Conservation (phyloP, 1,140 invertebrate genomes). For the Drosophila pandora region DNA sequence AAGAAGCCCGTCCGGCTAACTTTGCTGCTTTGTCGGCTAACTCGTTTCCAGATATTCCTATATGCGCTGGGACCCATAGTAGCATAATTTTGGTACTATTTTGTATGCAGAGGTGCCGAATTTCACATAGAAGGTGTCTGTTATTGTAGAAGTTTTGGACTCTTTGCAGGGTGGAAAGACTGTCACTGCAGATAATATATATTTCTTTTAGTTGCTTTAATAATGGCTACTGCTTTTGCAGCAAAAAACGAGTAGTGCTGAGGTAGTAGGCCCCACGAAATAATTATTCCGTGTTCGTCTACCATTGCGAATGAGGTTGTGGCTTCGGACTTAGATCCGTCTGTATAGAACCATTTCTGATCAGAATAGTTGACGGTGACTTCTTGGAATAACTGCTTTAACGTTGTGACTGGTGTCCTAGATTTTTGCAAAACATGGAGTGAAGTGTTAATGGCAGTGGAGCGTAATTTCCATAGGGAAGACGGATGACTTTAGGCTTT, state of each 20-base stretch:
- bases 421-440: conserved; percentile 1
- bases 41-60: too few species aligned
- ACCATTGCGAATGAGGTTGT: conserved; percentile 8
- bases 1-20: too few species aligned
- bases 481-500: conserved; percentile 5
- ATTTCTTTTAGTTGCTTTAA: too few species aligned
- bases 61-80: too few species aligned
- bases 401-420: not conserved
- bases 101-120: too few species aligned
- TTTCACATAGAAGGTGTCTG: too few species aligned
- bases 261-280: conserved; percentile 5
- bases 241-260: conserved; percentile 11
- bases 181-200: too few species aligned
- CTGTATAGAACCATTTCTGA: not conserved
- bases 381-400: too few species aligned
- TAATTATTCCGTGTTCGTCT: not conserved
- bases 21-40: too few species aligned
- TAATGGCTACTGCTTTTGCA: conserved; percentile 15
- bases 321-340: not conserved
- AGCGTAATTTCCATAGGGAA: not conserved
- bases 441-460: not conserved
- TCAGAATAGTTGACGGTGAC: not conserved
- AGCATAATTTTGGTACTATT: too few species aligned
- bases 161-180: too few species aligned
- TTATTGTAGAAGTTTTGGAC: too few species aligned